These are phyloP conservation scores for Vannuccia rotundouncinata DNA, from an alignment of 2,888 invertebrate genomes.

Conservation along the genomic window DNA sequence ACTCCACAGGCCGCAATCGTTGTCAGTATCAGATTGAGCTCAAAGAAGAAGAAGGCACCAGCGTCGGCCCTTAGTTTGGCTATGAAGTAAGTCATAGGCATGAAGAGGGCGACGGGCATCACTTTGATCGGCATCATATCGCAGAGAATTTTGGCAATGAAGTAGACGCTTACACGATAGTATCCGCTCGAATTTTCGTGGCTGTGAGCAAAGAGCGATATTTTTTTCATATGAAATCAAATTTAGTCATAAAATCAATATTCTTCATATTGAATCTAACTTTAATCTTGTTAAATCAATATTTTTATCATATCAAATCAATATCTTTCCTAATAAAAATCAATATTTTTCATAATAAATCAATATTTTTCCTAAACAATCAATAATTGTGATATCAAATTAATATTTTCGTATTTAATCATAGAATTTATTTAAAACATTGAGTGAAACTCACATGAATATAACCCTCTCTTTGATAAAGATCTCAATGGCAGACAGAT, in stretches of 20 bases:
- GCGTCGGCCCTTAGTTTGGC: slow-evolving; percentile 41
- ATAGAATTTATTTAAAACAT: no score
- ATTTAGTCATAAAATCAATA: no score
- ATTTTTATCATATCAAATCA: no score
- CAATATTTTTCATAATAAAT: no score
- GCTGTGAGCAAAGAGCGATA: no score
- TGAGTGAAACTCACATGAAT: slow-evolving; percentile 56
- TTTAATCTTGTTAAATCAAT: no score
- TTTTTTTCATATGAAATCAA: no score
- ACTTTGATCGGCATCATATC: slow-evolving; percentile 40
- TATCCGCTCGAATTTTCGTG: slow-evolving; percentile 42
- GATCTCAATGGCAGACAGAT: slow-evolving; percentile 54
- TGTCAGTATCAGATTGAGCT: slow-evolving; percentile 48
- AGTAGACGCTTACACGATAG: slow-evolving; percentile 41
- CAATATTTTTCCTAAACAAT: no score
- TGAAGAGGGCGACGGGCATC: slow-evolving; percentile 38
- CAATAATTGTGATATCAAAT: no score
- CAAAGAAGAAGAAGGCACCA: slow-evolving; percentile 50
- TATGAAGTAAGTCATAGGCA: slow-evolving; percentile 40
- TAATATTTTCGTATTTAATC: no score
- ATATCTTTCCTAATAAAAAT: no score
- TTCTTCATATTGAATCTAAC: no score
- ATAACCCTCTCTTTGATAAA: slow-evolving; percentile 55
- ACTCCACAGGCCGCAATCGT: slow-evolving; percentile 51
- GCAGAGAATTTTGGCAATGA: slow-evolving; percentile 41